These are phyloP conservation scores for Synanthedon formicaeformis DNA, from an alignment of 2,888 invertebrate species.

Conservation along the genomic window DNA sequence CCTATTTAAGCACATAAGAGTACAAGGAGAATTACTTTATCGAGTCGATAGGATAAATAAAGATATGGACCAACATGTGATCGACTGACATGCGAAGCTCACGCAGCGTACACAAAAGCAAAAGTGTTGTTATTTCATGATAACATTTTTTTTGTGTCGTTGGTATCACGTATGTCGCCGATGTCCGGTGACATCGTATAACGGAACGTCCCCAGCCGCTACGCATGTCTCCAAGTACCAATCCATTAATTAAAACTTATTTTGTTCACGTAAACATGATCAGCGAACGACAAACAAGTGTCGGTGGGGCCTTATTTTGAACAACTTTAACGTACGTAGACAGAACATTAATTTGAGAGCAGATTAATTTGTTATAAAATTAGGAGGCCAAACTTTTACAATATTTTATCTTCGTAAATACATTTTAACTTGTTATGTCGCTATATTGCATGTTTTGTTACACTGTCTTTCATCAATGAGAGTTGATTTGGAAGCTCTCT, in stretches of 20 bases:
- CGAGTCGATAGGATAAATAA: too few relatives aligned
- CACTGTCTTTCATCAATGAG: too few relatives aligned
- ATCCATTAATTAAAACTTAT: conserved; percentile 71
- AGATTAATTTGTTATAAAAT: conserved; percentile 16
- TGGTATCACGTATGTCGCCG: background rate
- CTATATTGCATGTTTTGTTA: too few relatives aligned
- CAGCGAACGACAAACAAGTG: conserved; percentile 31
- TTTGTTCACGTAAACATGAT: conserved; percentile 53
- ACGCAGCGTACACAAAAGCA: too few relatives aligned
- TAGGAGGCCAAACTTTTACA: background rate
- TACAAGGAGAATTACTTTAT: too few relatives aligned
- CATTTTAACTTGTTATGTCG: too few relatives aligned
- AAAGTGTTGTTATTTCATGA: too few relatives aligned
- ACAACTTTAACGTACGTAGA: conserved; percentile 27
- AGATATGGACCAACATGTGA: too few relatives aligned
- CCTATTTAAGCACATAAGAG: too few relatives aligned
- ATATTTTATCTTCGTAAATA: background rate
- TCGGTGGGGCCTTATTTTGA: conserved; percentile 28
- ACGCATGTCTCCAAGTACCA: conserved; percentile 59
- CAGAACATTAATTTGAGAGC: conserved; percentile 26
- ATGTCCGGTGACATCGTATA: conserved; percentile 35
- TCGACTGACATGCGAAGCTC: too few relatives aligned
- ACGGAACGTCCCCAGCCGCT: conserved; percentile 40
- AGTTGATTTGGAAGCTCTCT: too few relatives aligned
- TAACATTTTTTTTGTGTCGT: background rate